Evolutionary conservation across 1,140 invertebrate species (phyloP), one percentile per base, ranked within the genome.

Genomic region (Heliconius hermathena): DNA sequence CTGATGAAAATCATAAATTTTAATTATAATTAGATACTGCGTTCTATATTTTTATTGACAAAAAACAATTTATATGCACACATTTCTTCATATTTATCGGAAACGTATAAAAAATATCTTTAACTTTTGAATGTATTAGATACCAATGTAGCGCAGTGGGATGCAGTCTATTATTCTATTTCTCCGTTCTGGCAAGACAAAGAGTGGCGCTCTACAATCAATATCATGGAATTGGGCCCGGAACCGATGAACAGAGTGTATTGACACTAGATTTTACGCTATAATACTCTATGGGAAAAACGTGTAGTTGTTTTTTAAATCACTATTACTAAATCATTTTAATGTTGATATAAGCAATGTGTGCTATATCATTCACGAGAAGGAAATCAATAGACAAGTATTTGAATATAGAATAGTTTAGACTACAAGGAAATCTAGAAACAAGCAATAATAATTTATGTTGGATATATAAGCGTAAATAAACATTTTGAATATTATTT

Each of bases 291-390:
- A 13, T 0, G 49, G 4, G 16, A 52, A 4, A 52, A 52, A 16
- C 49, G 49, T 52, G 4, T 16, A 16, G 49, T 18, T 52, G 49
- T 20, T 52, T 52, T 52, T 52, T 52, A 8, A 52, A 22, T 8
- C 29, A 26, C 26, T 66, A 29, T 8, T 66, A 26, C 26, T 66
- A 29, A 1, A 29, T 29, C 8, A 66, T 66, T 4, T 66, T 16
- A 66, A 66, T 66, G 26, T 29, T 26, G 3, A 66, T 66, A 26
- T 13, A 66, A 66, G 83, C 85, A 83, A 85, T 77, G 77, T 89
- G 90, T 85, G 87, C 84, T 92, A 80, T 88, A 92, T 91, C 89
- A 91, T 87, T 91, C 85, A 83, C 82, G 49, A 87, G 85, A 85
- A 85, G 86, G 87, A 83, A 81, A 85, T 88, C 84, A 87, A 88